Conservation (phyloP, 2,113 vertebrate genomes). For the Illadopsis cleaveri region DNA sequence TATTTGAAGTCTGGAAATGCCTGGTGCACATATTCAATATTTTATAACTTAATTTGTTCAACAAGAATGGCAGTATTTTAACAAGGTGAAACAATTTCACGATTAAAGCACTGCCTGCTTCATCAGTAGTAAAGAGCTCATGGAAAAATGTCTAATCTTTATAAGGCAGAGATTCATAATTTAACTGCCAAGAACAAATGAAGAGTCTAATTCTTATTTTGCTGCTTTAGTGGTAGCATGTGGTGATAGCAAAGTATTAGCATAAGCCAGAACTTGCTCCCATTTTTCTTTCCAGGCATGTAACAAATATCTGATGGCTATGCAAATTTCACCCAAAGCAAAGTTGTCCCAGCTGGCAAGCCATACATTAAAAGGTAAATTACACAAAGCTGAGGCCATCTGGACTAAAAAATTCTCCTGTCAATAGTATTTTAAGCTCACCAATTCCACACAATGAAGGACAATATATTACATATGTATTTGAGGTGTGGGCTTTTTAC, state of each 20-base stretch:
- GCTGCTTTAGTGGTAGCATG: constrained; percentile 31
- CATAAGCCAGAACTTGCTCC: constrained; percentile 45
- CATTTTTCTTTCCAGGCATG: constrained; percentile 60
- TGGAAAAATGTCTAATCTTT: constrained; percentile 53
- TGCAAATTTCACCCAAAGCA: constrained; percentile 60
- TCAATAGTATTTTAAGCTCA: constrained; percentile 31
- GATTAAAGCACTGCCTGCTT: constrained; percentile 54
- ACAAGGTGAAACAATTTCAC: constrained; percentile 64
- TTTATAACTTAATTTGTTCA: constrained; percentile 70
- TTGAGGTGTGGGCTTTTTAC: not conserved
- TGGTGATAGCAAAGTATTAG: constrained; percentile 35
- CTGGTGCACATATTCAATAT: constrained; percentile 48
- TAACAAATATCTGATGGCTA: constrained; percentile 63
- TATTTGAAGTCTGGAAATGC: constrained; percentile 66
- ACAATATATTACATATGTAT: constrained; percentile 3
- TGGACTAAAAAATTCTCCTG: constrained; percentile 35
- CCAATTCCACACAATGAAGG: not conserved
- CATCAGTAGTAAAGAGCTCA: constrained; percentile 21
- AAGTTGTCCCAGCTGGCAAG: constrained; percentile 62
- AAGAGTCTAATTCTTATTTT: constrained; percentile 30
- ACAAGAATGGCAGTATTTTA: constrained; percentile 45
- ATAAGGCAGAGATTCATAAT: not conserved
- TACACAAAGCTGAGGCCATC: constrained; percentile 35
- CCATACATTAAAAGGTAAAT: constrained; percentile 65
- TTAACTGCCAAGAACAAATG: constrained; percentile 28